These are phyloP conservation scores for Rhabdophis nuchalis DNA, from an alignment of 2,797 vertebrate species.

Conservation along the genomic window DNA sequence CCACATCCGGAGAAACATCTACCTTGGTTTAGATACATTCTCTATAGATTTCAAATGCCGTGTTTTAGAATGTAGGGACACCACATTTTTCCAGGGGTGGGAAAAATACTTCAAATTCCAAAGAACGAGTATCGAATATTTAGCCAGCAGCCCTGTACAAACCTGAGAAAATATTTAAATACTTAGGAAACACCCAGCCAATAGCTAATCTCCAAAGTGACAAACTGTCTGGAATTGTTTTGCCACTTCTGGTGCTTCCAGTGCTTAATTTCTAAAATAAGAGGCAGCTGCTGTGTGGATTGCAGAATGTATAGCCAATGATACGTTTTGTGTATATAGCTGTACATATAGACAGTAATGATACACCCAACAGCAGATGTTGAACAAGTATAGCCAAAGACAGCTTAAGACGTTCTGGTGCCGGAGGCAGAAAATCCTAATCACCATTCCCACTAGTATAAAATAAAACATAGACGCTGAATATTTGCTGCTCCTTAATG, in stretches of 20 bases:
- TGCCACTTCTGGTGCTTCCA: not conserved
- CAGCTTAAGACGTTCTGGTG: not conserved
- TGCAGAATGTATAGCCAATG: slow-evolving; percentile 9
- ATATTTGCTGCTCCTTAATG: not conserved
- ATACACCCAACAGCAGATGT: slow-evolving; percentile 4
- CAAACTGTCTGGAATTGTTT: slow-evolving; percentile 25
- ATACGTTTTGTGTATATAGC: slow-evolving; percentile 5
- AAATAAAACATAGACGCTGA: not conserved
- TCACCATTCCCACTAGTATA: not conserved
- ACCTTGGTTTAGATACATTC: not conserved
- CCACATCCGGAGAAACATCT: not conserved
- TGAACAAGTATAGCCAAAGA: slow-evolving; percentile 2
- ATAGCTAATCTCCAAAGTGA: slow-evolving; percentile 2
- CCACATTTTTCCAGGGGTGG: not conserved
- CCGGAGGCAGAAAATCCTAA: slow-evolving; percentile 8
- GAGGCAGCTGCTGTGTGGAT: slow-evolving; percentile 19
- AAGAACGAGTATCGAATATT: not conserved
- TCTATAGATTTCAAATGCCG: not conserved
- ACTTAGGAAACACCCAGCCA: slow-evolving; percentile 4
- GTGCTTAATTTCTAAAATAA: slow-evolving; percentile 18
- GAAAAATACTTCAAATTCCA: slow-evolving; percentile 14
- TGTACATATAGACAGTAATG: slow-evolving; percentile 10
- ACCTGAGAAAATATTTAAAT: slow-evolving; percentile 8
- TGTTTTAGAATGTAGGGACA: not conserved
- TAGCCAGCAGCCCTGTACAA: not conserved